Percentiles rank a stretch among this genome's conserved stretches.
These are phyloP conservation scores for Drosophila equinoxialis DNA, from an alignment of 1,140 invertebrate species.

Conservation along the genomic window DNA sequence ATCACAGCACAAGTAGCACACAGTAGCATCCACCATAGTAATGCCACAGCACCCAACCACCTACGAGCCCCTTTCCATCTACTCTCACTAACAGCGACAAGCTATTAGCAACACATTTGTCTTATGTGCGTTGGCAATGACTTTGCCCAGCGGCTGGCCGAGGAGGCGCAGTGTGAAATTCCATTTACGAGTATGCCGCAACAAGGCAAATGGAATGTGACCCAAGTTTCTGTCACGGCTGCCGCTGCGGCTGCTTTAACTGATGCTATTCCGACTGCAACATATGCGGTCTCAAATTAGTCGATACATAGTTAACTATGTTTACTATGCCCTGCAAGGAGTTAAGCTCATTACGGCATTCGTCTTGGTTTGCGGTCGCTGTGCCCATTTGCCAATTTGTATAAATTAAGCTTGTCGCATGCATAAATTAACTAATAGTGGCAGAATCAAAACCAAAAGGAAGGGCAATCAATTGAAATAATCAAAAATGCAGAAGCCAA, in stretches of 20 bases:
- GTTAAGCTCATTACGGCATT: slow-evolving; percentile 60
- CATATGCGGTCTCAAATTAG: slow-evolving; percentile 77
- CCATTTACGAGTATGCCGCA: slow-evolving; percentile 55
- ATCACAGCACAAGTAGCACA: slow-evolving; percentile 58
- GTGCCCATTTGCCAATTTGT: slow-evolving; percentile 60
- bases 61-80: not conserved
- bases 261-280: slow-evolving; percentile 37
- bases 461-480: not conserved
- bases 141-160: slow-evolving; percentile 23
- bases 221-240: slow-evolving; percentile 33
- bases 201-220: slow-evolving; percentile 59
- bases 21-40: slow-evolving; percentile 6
- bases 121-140: slow-evolving; percentile 59
- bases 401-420: slow-evolving; percentile 63
- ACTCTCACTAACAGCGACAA: slow-evolving; percentile 64
- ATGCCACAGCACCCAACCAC: slow-evolving; percentile 19
- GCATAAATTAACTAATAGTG: slow-evolving; percentile 56
- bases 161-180: slow-evolving; percentile 56
- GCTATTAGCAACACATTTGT: slow-evolving; percentile 81
- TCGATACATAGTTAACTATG: slow-evolving; percentile 55
- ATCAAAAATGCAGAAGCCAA: slow-evolving; percentile 40
- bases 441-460: slow-evolving; percentile 14
- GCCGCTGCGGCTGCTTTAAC: not conserved
- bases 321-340: slow-evolving; percentile 37
- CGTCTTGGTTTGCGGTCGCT: slow-evolving; percentile 29